A percentile compares a stretch with the other conserved stretches of the same genome.
phyloP scores from a whole-genome alignment of 1,140 invertebrate genomes.

The Chironomus tepperi region DNA sequence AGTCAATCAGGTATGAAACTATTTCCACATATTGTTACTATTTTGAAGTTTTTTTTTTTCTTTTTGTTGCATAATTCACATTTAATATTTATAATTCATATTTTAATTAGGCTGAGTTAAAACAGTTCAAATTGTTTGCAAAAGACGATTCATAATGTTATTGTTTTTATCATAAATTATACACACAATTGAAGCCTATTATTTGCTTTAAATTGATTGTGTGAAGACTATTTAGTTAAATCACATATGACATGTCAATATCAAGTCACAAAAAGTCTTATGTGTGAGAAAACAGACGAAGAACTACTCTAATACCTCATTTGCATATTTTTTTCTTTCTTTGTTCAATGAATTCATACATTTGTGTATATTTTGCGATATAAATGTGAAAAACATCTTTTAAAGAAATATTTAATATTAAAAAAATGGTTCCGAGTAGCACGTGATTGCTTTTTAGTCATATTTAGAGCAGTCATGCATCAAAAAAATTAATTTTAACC shows the following conservation, averaged over 20 bases:
- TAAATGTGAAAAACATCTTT: neutral
- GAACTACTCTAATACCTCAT: neutral
- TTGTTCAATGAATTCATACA: neutral
- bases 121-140: neutral
- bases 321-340: neutral
- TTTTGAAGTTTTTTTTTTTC: no score
- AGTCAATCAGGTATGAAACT: conserved; percentile 64
- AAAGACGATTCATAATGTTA: neutral
- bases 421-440: no score
- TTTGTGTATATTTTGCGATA: neutral
- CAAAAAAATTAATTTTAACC: no score
- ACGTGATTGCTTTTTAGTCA: no score
- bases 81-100: no score
- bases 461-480: no score
- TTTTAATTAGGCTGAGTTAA: neutral
- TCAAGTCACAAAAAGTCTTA: no score
- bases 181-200: neutral
- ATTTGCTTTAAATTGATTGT: neutral
- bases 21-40: neutral
- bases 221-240: neutral
- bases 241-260: no score
- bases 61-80: no score
- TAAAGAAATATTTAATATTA: no score
- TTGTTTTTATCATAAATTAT: neutral
- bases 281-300: neutral